phyloP scores from a whole-genome alignment of 2,113 vertebrate species.

The Isurus oxyrinchus region DNA sequence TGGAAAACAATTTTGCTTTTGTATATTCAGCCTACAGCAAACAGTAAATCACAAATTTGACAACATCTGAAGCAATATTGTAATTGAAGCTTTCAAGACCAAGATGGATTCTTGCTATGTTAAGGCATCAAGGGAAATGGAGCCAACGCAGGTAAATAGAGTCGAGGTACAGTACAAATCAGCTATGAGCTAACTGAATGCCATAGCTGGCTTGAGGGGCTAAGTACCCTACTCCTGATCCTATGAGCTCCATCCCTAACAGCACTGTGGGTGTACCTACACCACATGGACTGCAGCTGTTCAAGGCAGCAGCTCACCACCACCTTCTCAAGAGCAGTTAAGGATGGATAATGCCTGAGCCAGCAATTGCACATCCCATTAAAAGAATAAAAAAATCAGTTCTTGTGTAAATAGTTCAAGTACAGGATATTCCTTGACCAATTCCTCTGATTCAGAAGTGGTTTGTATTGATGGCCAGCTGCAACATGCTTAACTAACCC shows the following conservation, averaged over 20 bases:
- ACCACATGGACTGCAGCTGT: no score
- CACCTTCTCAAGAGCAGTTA: no score
- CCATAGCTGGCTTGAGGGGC: not conserved
- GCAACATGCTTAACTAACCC: not conserved
- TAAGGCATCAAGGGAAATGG: not conserved
- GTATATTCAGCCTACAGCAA: not conserved
- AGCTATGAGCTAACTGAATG: no score
- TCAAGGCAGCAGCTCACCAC: no score
- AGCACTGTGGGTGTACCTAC: no score
- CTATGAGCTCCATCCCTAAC: not conserved
- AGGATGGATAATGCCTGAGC: no score
- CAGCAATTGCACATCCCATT: no score
- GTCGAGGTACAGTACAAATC: not conserved
- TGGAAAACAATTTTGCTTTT: not conserved
- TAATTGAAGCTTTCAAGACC: not conserved
- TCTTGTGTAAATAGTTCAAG: not conserved
- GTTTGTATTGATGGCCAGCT: not conserved
- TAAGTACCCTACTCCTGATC: not conserved
- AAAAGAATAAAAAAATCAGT: not conserved
- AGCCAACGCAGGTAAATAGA: not conserved
- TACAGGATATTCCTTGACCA: not conserved
- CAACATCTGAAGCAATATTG: not conserved
- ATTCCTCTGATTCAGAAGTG: not conserved
- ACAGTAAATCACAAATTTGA: not conserved
- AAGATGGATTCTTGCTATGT: not conserved